Percentiles rank a stretch among this genome's conserved stretches.
These are phyloP conservation scores for Drosophila paulistorum DNA, from an alignment of 1,140 invertebrate genomes.

Conservation along the genomic window DNA sequence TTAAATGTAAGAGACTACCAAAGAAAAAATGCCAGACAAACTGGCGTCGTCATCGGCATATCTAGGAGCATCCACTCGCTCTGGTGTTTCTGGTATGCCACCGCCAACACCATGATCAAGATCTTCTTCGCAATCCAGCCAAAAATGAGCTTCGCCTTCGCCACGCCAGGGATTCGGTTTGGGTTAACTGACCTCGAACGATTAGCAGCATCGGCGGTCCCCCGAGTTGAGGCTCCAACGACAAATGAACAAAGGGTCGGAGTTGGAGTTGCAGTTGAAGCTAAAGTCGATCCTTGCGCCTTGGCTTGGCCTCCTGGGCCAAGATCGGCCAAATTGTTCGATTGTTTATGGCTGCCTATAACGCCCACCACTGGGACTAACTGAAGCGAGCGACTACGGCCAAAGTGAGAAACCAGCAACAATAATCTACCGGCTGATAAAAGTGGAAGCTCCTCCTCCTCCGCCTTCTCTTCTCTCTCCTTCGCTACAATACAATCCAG, in stretches of 20 bases:
- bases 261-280: neutral
- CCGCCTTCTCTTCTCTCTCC: neutral
- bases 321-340: constrained; percentile 73
- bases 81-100: constrained; percentile 22
- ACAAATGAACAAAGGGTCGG: constrained; percentile 79
- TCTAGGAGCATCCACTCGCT: neutral
- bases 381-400: constrained; percentile 22
- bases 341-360: constrained; percentile 79
- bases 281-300: constrained; percentile 2
- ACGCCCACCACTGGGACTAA: constrained; percentile 64
- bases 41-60: constrained; percentile 52
- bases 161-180: constrained; percentile 12
- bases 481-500: neutral
- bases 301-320: constrained; percentile 31
- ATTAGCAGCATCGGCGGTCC: constrained; percentile 69
- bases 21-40: constrained; percentile 49
- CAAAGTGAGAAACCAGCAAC: constrained; percentile 80
- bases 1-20: neutral
- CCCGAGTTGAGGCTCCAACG: constrained; percentile 50
- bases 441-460: constrained; percentile 38
- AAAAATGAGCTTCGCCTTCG: constrained; percentile 39
- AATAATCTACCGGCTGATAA: constrained; percentile 78
- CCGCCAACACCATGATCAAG: constrained; percentile 24
- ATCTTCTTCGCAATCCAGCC: constrained; percentile 26
- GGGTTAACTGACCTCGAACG: constrained; percentile 76